A percentile compares a stretch with the other conserved stretches of the same genome.
Conservation (phyloP, 2,888 invertebrate species). For the Nephrocerus scutellatus region DNA sequence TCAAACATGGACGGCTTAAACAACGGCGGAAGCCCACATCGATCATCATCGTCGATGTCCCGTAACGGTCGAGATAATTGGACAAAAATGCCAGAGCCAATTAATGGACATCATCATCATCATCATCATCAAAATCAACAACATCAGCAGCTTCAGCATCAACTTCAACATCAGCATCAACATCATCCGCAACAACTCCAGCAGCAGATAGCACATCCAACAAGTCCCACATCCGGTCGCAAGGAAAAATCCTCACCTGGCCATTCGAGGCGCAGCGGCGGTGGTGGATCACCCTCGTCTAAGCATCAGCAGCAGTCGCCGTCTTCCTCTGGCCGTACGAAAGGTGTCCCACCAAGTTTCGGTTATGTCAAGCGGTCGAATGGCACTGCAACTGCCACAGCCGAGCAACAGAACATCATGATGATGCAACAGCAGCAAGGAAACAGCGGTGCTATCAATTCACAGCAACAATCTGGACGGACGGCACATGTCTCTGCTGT, state of each 20-base stretch:
- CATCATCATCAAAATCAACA: too few relatives aligned
- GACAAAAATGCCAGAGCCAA: constrained; percentile 46
- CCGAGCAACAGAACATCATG: constrained; percentile 43
- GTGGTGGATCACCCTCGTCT: too few relatives aligned
- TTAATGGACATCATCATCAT: constrained; percentile 24
- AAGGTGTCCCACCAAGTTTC: constrained; percentile 75
- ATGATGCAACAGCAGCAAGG: constrained; percentile 29
- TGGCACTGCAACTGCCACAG: constrained; percentile 51
- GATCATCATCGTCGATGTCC: constrained; percentile 31
- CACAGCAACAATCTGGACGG: constrained; percentile 46
- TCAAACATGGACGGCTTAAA: constrained; percentile 3
- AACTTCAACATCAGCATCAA: constrained; percentile 19
- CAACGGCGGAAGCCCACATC: constrained; percentile 5
- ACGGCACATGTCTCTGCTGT: constrained; percentile 82
- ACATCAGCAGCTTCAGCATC: constrained; percentile 20
- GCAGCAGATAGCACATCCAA: constrained; percentile 40
- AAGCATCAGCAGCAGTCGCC: constrained; percentile 18
- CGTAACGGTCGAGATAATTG: constrained; percentile 43
- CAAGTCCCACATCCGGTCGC: constrained; percentile 20
- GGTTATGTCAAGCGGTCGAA: constrained; percentile 76
- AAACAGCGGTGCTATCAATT: too few relatives aligned
- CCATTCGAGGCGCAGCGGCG: too few relatives aligned
- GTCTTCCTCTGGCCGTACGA: constrained; percentile 51
- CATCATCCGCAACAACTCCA: constrained; percentile 40
- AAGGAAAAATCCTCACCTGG: constrained; percentile 47